Evolutionary conservation across 2,113 vertebrate species (phyloP), one percentile per base, ranked within the genome.

Genomic region (Nesogale talazaci): DNA sequence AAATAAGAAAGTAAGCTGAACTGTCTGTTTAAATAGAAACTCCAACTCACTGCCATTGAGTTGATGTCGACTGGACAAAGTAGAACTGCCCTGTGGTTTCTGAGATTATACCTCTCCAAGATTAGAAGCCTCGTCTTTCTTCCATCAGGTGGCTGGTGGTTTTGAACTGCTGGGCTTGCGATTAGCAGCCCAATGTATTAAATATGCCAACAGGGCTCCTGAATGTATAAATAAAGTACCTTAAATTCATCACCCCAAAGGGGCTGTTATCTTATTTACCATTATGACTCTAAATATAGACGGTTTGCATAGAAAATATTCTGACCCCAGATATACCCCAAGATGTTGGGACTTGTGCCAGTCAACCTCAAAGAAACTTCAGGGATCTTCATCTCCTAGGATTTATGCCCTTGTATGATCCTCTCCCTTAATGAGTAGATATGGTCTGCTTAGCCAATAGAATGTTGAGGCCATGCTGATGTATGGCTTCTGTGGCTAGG

Each of bases 1-100:
- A 94, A 89, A 42, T 89, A 59, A 77, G 67, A 87, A 89, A 77
- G 25, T 80, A 86, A 89, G 77, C 19, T 69, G 34, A 85, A 46
- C 14, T 52, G 46, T 2, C 10, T 52, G 46, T 52, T 52, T 12
- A 52, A 52, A 52, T 52, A 52, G 14, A 52, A 52, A 52, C 46
- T 52, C 5, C 10, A 52, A 52, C 46, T 52, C 46, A 52, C 46
- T 11, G 46, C 5, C 46, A 52, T 52, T 10, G 46, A 52, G 46
- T 52, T 52, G 46, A 52, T 52, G 46, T 52, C 10, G 10, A 52
- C 46, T 52, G 46, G 46, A 52, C 46, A 52, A 52, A 52, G 46
- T 52, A 52, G 42, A 46, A 46, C 42, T 46, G 42, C 42, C 42
- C 42, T 46, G 46, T 52, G 46, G 46, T 52, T 52, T 52, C 46